A percentile compares a stretch with the other conserved stretches of the same genome.
phyloP scores from a whole-genome alignment of 2,113 vertebrate species.

The Eidolon helvum region DNA sequence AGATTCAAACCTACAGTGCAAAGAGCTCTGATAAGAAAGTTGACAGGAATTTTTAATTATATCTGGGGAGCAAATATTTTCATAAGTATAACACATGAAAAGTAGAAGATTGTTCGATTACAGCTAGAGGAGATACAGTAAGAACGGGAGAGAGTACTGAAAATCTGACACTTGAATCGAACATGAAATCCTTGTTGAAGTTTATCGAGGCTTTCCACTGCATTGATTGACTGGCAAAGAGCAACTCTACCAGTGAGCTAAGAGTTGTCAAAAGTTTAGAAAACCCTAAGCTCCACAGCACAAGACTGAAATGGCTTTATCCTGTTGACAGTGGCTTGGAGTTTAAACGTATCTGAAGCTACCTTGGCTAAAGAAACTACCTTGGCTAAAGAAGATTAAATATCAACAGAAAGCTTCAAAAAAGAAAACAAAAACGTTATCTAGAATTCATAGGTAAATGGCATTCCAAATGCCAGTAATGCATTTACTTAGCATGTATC shows the following conservation, averaged over 20 bases:
- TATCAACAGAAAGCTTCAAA: background rate
- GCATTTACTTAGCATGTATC: constrained; percentile 31
- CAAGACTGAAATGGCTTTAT: background rate
- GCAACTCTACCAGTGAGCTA: background rate
- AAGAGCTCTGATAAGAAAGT: background rate
- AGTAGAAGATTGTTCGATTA: background rate
- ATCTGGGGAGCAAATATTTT: constrained; percentile 10
- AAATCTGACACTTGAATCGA: background rate
- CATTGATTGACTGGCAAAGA: background rate
- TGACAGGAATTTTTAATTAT: background rate
- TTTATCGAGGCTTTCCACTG: background rate
- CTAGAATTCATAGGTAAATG: constrained; percentile 52
- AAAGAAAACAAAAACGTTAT: background rate
- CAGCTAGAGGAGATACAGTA: background rate
- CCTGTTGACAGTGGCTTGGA: background rate
- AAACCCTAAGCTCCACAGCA: background rate
- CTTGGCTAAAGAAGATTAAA: background rate
- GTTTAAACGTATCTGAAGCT: constrained; percentile 16
- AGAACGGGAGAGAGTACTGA: background rate
- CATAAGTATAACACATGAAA: background rate
- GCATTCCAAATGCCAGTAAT: background rate
- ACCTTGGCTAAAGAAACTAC: no score
- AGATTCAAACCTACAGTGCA: background rate
- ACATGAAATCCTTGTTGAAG: background rate
- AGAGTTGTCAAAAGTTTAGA: background rate